Evolutionary conservation across 2,797 vertebrate genomes (phyloP), one percentile per base, ranked within the genome.

Genomic region (Cynopterus sphinx): DNA sequence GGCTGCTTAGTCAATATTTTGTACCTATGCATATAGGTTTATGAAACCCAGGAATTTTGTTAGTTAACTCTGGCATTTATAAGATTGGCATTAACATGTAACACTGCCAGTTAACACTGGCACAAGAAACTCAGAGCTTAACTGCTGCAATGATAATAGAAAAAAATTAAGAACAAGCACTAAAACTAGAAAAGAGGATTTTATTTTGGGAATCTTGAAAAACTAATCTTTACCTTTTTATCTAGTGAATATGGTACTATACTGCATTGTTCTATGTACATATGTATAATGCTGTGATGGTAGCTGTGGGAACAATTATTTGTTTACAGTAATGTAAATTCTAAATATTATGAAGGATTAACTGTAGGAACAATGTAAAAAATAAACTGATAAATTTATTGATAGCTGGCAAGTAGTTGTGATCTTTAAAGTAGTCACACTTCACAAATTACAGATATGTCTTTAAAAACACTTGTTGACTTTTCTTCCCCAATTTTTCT

Each of bases 271-370:
- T 28, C 57, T 94, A 6, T 82, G 11, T 87, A 43, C 39, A 21
- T 89, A 28, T 65, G 13, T 88, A 21, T 95, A 77, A 70, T 88
- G 55, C 41, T n/a, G 36, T 92, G 41, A 90, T 36, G 65, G 74
- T 90, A 96, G 31, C n/a, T 95, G 59, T 65, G 79, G n/a, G 63
- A 90, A 75, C 33, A 70, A 63, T 68, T 68, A 85, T 81, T 96
- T 96, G 89, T 87, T 81, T 93, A 67, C 17, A 85, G 15, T 92
- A 91, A 67, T 75, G 11, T 90, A 89, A 95, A 75, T 85, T 49
- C 78, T 63, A 96, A 92, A 75, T 92, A 82, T 81, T 91, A 91
- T 67, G n/a, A 78, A 94, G 61, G 36, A 12, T 73, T 95, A 92
- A 67, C 43, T 91, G 4, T 94, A 71, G 61, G 39, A 94, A 85